These are phyloP conservation scores for Salarias fasciatus DNA, from an alignment of 2,797 vertebrate species.

Conservation along the genomic window DNA sequence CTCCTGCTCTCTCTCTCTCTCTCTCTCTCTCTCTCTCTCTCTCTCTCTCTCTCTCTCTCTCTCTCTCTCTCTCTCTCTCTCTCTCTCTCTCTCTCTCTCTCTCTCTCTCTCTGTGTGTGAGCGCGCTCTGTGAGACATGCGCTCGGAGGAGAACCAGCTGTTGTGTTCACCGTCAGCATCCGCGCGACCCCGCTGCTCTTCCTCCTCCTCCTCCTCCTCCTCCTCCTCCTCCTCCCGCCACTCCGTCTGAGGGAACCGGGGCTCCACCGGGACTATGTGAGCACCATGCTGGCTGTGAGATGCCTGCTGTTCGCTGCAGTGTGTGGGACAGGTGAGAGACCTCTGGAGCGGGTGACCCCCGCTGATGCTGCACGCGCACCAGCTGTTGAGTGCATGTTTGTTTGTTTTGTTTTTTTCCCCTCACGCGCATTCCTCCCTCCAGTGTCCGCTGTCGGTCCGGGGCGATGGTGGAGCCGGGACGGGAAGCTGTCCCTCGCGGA, in stretches of 20 bases:
- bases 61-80: too few relatives aligned
- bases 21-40: too few relatives aligned
- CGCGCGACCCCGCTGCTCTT: slow-evolving; percentile 5
- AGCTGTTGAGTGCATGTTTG: too few relatives aligned
- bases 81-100: not conserved
- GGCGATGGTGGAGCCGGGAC: slow-evolving; percentile 67
- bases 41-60: too few relatives aligned
- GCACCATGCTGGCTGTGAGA: slow-evolving; percentile 88
- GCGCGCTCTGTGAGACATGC: slow-evolving; percentile 54
- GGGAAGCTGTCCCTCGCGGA: slow-evolving; percentile 64
- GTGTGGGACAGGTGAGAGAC: slow-evolving; percentile 83
- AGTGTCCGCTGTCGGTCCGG: slow-evolving; percentile 62
- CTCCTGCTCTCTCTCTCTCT: too few relatives aligned
- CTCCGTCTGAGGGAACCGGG: slow-evolving; percentile 52
- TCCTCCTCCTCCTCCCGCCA: too few relatives aligned
- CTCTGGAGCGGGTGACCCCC: not conserved
- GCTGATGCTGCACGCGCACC: too few relatives aligned
- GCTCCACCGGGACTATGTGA: slow-evolving; percentile 85
- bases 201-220: slow-evolving; percentile 31
- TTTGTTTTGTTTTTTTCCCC: too few relatives aligned
- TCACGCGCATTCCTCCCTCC: not conserved
- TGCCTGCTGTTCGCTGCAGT: slow-evolving; percentile 89
- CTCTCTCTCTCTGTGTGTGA: not conserved
- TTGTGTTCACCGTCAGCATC: slow-evolving; percentile 35
- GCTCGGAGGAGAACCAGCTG: slow-evolving; percentile 48